Evolutionary conservation across 2,113 vertebrate genomes (phyloP).

Genomic region (Pao palembangensis): DNA sequence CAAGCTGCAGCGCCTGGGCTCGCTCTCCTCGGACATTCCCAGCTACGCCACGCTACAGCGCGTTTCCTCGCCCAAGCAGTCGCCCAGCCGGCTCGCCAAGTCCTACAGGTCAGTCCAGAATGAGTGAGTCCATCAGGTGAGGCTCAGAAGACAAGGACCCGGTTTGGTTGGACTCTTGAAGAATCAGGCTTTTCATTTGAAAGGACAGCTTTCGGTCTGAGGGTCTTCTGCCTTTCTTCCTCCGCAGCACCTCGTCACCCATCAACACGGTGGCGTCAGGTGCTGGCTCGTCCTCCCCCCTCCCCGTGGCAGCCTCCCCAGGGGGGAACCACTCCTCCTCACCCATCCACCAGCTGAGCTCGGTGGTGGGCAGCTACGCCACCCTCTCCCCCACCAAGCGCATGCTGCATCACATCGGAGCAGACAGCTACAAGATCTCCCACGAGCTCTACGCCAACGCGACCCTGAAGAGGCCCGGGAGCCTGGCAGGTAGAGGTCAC

Average conservation of each 20-base stretch:
- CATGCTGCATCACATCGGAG: conserved; percentile 82
- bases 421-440: conserved; percentile 92
- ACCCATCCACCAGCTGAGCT: conserved; percentile 92
- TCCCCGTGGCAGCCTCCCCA: conserved; percentile 67
- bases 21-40: conserved; percentile 86
- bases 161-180: no score
- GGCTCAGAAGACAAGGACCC: no score
- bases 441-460: conserved; percentile 94
- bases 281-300: conserved; percentile 79
- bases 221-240: background rate
- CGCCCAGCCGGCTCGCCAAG: conserved; percentile 92
- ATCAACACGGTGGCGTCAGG: conserved; percentile 88
- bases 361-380: conserved; percentile 90
- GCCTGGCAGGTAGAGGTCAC: conserved; percentile 86
- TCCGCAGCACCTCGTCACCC: conserved; percentile 89
- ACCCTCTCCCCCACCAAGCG: conserved; percentile 95
- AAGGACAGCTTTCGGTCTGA: no score
- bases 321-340: conserved; percentile 77
- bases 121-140: no score
- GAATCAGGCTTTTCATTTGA: background rate
- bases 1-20: conserved; percentile 89
- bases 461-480: conserved; percentile 95
- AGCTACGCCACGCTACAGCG: conserved; percentile 88
- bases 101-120: conserved; percentile 80
- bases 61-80: conserved; percentile 91